These are phyloP conservation scores for Indicator maculatus DNA, from an alignment of 2,113 vertebrate species.

Conservation along the genomic window DNA sequence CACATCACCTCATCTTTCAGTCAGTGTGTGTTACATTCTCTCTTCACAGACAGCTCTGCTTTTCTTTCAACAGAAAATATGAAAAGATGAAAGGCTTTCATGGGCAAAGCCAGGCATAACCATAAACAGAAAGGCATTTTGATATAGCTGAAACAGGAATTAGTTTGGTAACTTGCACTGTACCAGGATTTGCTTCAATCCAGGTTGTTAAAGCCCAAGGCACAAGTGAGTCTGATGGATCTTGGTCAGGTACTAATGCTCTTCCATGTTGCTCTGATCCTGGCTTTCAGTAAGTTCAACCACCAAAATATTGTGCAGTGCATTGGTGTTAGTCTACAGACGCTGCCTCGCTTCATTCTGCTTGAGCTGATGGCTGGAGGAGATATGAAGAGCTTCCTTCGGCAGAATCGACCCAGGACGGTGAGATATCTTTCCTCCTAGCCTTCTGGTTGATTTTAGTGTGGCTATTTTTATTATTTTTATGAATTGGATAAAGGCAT, in stretches of 20 bases:
- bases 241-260: not conserved
- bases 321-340: slow-evolving; percentile 88
- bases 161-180: not conserved
- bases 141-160: not conserved
- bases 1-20: not conserved
- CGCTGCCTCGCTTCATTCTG: slow-evolving; percentile 88
- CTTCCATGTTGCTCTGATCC: not conserved
- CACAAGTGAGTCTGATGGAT: not conserved
- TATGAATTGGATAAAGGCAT: not conserved
- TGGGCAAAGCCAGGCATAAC: not conserved
- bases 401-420: slow-evolving; percentile 84
- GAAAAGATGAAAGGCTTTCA: not conserved
- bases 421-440: slow-evolving; percentile 67
- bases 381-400: slow-evolving; percentile 93
- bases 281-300: slow-evolving; percentile 85
- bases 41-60: not conserved
- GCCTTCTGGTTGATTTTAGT: not conserved
- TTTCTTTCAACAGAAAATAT: not conserved
- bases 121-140: not conserved
- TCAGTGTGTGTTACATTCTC: not conserved
- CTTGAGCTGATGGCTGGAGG: slow-evolving; percentile 93
- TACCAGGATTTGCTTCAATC: not conserved
- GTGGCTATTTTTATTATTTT: not conserved
- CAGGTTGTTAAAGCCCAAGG: not conserved
- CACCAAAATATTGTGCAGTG: slow-evolving; percentile 90